Evolutionary conservation across 2,888 invertebrate genomes (phyloP).

Genomic region (Antheraea assamensis): DNA sequence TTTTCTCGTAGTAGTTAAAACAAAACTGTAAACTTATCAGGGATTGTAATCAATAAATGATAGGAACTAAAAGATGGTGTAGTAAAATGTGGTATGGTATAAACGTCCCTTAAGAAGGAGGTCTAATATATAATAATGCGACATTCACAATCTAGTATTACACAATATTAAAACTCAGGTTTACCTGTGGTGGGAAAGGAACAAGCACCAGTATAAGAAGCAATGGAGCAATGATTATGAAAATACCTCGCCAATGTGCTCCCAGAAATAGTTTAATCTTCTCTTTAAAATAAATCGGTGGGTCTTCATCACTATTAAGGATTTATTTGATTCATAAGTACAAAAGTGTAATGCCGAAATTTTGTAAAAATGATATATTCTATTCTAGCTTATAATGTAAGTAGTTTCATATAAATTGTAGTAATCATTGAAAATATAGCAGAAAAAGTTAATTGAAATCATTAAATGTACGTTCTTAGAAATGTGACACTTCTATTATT

Average conservation of each 20-base stretch:
- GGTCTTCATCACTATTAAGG: slow-evolving; percentile 18
- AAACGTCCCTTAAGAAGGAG: neutral
- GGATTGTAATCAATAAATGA: neutral
- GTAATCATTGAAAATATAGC: neutral
- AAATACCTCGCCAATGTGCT: slow-evolving; percentile 37
- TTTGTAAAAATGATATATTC: neutral
- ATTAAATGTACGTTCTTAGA: neutral
- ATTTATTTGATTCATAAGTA: neutral
- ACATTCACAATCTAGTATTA: neutral
- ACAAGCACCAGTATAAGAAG: slow-evolving; percentile 6
- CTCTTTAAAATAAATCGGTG: slow-evolving; percentile 26
- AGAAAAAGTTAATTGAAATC: neutral
- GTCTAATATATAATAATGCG: neutral
- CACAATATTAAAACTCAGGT: neutral
- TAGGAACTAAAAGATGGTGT: neutral
- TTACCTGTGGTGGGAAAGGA: slow-evolving; percentile 16
- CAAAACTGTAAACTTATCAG: too few species aligned
- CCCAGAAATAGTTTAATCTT: slow-evolving; percentile 31
- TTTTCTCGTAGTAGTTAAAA: neutral
- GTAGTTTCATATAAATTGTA: neutral
- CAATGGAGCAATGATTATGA: slow-evolving; percentile 37
- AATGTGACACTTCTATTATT: neutral
- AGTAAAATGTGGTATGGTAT: too few species aligned
- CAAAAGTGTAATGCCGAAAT: neutral
- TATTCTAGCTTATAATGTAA: neutral